Evolutionary conservation across 2,113 vertebrate genomes (phyloP), one percentile per base, ranked within the genome.

Genomic region (Morone chrysops): DNA sequence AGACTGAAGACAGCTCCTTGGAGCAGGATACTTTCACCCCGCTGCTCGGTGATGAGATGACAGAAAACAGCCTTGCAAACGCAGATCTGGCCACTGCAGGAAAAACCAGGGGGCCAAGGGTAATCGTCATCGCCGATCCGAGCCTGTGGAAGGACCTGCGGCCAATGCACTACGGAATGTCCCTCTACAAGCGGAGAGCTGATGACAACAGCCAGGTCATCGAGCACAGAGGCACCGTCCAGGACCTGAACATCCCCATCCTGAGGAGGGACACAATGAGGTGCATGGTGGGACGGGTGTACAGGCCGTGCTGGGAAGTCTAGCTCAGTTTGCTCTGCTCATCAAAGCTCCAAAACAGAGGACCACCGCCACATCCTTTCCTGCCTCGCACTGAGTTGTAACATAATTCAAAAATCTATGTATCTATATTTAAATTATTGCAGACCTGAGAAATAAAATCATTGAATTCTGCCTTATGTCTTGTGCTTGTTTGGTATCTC

Each of bases 221-320:
- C 9, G 90, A 94, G 20, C 70, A 90, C 73, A 83, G 62, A 86
- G 90, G 92, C 1, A 45, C 6, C 8, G 47, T 70, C 70, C 90
- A 88, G 73, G 90, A 88, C 71, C 73, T 84, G 54, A 87, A 20
- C 85, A 75, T 94, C 70, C 88, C 93, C 82, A 92, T 95, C 78
- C 87, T 92, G 84, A 92, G 90, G 87, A 94, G 93, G 78, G 94
- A 96, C 92, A 93, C 90, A 20, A 96, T 95, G 95, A 94, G 93
- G 73, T 96, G 95, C 93, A 96, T 96, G 95, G 95, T 96, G 92
- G 95, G 95, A 81, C 87, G 95, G 48, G 95, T 96, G 68, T 96
- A 96, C 90, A 90, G 95, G 56, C 95, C 95, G 0, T 96, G 95
- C 90, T 96, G 95, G 95, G 94, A 95, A 22, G 94, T 93, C 78